Evolutionary conservation across 53 echinoderm and acorn worm species (phyloP), one percentile per base, ranked within the genome.

Genomic region (Echinarachnius parma): DNA sequence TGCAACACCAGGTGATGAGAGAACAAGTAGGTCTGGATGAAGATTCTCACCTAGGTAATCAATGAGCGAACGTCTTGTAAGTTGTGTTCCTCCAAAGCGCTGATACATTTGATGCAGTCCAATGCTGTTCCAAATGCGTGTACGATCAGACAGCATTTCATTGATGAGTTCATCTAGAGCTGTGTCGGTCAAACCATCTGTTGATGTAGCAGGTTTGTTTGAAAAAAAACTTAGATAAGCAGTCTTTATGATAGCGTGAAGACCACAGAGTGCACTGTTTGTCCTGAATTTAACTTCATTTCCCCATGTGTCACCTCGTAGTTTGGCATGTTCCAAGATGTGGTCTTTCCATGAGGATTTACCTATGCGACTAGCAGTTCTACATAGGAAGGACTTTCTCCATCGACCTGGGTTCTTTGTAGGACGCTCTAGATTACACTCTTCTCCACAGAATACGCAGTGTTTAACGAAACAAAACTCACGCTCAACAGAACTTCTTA

Each of bases 391-490:
- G 31, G 78, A 65, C n/a, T 65, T 33, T 56, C 67, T 34, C 80
- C 80, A 79, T 20, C 80, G 3, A 15, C 52, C 39, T 53, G 66
- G 66, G 34, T 79, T 66, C 21, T 67, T 79, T 5, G 16, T 25
- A 29, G 66, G 66, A 21, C 66, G 66, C 9, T 31, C 26, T 35
- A 79, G 37, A 19, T 27, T 69, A 56, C 68, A 79, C 7, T 37
- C 46, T 8, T 69, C 80, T 18, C 80, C 80, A 79, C 80, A 68
- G 69, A 48, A 79, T 16, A 79, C 10, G 36, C 80, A 79, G 33
- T 69, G 42, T 30, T 79, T 4, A 15, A 22, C 9, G 65, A 78
- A 78, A 30, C 23, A 26, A 66, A 78, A 78, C 36, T 60, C 21
- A n/a, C 48, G 61, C 21, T n/a, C n/a, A n/a, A n/a, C n/a, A n/a